Evolutionary conservation across 2,797 vertebrate genomes (phyloP).

Genomic region (Poeciliopsis presidionis): DNA sequence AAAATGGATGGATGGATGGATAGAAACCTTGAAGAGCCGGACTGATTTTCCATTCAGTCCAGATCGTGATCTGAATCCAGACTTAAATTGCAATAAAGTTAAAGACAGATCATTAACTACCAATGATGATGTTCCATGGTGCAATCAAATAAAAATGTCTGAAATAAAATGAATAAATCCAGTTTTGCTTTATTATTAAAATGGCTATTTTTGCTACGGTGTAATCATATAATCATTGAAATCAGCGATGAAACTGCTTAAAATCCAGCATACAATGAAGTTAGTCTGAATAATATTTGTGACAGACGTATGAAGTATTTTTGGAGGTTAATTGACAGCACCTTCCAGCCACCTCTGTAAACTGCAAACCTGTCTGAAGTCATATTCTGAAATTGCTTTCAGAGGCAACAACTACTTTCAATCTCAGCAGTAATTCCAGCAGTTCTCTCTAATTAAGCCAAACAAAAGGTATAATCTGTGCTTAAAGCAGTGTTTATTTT

Average conservation of each 20-base stretch:
- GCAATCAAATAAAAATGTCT: background rate
- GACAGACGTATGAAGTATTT: background rate
- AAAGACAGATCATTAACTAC: background rate
- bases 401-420: background rate
- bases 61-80: background rate
- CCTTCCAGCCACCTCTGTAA: background rate
- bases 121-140: background rate
- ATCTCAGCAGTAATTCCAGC: background rate
- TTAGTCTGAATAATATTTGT: background rate
- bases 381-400: background rate
- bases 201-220: background rate
- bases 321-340: slow-evolving; percentile 5
- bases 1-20: too few species aligned
- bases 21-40: background rate
- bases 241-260: background rate
- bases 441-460: background rate
- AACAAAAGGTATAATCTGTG: background rate
- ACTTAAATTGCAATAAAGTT: background rate
- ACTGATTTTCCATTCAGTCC: background rate
- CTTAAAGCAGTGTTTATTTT: slow-evolving; percentile 6
- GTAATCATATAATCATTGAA: background rate
- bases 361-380: background rate
- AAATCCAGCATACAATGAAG: background rate
- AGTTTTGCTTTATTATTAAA: background rate
- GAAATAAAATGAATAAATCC: background rate